Evolutionary conservation across 2,888 invertebrate species (phyloP), one percentile per base, ranked within the genome.

Genomic region (Stenotaenia linearis): DNA sequence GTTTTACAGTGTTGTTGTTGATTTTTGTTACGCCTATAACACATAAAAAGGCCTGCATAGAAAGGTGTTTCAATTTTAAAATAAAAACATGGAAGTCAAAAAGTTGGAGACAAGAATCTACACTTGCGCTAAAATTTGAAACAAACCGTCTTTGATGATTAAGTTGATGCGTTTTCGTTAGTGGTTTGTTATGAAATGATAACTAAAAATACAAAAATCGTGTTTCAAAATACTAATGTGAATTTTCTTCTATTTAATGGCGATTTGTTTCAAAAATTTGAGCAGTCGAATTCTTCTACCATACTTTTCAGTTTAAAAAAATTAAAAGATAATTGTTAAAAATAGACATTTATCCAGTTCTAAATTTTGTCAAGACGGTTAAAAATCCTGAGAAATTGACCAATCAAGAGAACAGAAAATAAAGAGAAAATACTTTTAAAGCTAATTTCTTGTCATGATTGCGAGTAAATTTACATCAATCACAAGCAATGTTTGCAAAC

Each of bases 11-110:
- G 50, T 50, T 50, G 50, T 69, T n/a, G n/a, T n/a, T n/a, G n/a
- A n/a, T n/a, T n/a, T n/a, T 69, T 28, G 25, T 28, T 28, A 69
- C 28, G 69, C 69, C 69, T 69, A 69, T 69, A 25, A 28, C 23
- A 69, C 69, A 69, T 15, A 69, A 23, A 50, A 69, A 69, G 69
- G 25, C 69, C 69, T 69, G 69, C 69, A 69, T 69, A 69, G 28
- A 28, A 69, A 69, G 25, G 18, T 18, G 50, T 50, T 50, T 50
- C n/a, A 50, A 69, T 69, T 69, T 28, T 7, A 69, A 69, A 25
- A 25, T 32, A 32, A 50, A 69, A 23, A 69, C 7, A 69, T 69
- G 69, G 69, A 69, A 69, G 69, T 25, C 69, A 69, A 45, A 32
- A 32, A n/a, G n/a, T 32, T 32, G 4, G 32, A 32, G 32, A 32